These are phyloP conservation scores for Cepaea nemoralis DNA, from an alignment of 1,140 invertebrate species.

Conservation along the genomic window DNA sequence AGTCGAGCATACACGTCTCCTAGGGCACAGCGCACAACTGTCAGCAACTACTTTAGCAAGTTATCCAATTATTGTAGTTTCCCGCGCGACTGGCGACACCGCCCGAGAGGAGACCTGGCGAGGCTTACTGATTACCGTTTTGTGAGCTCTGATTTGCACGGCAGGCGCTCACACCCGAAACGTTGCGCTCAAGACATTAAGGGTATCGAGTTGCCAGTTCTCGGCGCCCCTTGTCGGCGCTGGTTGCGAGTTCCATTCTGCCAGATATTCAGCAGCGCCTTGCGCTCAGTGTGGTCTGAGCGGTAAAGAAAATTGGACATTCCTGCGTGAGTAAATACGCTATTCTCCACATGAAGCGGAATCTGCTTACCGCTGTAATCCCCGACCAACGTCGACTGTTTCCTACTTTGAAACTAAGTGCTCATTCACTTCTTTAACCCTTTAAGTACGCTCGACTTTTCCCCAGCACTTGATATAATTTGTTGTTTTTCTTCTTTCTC, in stretches of 20 bases:
- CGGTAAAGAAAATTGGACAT: not conserved
- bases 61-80: not conserved
- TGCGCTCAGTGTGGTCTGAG: conserved; percentile 17
- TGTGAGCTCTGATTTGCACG: conserved; percentile 9
- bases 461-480: too few relatives aligned
- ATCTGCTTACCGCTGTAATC: too few relatives aligned
- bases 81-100: not conserved
- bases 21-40: not conserved
- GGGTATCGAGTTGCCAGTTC: conserved; percentile 9
- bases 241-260: conserved; percentile 1
- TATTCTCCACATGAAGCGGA: too few relatives aligned
- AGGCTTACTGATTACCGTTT: conserved; percentile 14
- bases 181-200: conserved; percentile 13
- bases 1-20: not conserved
- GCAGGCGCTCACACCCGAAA: conserved; percentile 25
- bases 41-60: not conserved
- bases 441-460: too few relatives aligned
- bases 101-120: not conserved
- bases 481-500: too few relatives aligned
- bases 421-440: too few relatives aligned
- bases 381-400: too few relatives aligned
- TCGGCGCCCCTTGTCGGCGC: conserved; percentile 19
- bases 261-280: not conserved
- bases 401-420: too few relatives aligned
- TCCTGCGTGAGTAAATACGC: not conserved